Base-by-base conservation (phyloP, 2,888 invertebrate genomes). In the Drosophila kambysellisi region DNA sequence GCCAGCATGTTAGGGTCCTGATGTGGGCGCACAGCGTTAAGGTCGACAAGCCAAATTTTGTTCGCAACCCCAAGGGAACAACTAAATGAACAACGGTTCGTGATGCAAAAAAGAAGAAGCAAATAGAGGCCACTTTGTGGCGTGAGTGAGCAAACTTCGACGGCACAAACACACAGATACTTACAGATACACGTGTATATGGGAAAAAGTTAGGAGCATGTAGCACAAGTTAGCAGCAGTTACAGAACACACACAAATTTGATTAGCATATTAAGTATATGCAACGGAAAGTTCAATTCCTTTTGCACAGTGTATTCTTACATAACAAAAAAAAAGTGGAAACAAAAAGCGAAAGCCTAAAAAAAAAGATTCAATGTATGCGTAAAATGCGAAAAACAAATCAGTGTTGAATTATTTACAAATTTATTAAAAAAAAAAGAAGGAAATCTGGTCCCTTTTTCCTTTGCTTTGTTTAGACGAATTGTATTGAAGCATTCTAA, bases 201-300 rank as follows among this genome's bases (percentile, higher is more conserved):
- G 20, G 25, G 25, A 25, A 58, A 54, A 65, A 75, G 59, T 59
- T 77, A 57, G 62, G 30, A 62, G 62, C 74, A 79, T 66, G 79
- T 74, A 77, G 51, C 51, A 41, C 56, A 59, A 79, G 77, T 77
- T 78, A 77, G 17, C 66, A 46, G 76, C 66, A 70, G 61, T 75
- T 75, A 59, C 43, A 30, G 39, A 32, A 43, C 35, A 59, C 50
- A 64, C 30, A 46, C 15, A 70, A 81, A 81, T 70, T 84, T 79
- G 60, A 74, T 83, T 84, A 83, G 69, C 87, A 83, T 83, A 83
- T 83, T 83, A 78, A 75, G 83, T 82, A 82, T 82, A 79, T 74
- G 74, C 64, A 79, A 46, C 64, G 50, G 66, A 6, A 78, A 67
- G 51, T 66, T 62, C 54, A 59, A 64, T 60, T 20, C 51, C 46